Evolutionary conservation across 35 echinoderm and acorn worm species (phyloP).

Genomic region (Ptychodera flava): DNA sequence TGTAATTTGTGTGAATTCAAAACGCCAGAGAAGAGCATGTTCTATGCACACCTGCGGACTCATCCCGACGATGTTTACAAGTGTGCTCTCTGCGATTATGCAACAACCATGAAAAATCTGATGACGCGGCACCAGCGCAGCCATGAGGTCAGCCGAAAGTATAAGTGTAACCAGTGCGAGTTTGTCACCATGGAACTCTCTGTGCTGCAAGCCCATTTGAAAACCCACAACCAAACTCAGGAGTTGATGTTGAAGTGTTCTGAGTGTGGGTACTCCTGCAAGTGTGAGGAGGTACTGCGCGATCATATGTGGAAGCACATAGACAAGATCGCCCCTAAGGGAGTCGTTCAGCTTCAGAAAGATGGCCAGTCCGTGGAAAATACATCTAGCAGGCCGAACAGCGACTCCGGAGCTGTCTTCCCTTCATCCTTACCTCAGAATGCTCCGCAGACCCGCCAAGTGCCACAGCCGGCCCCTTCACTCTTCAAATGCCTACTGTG

Average conservation of each 20-base stretch:
- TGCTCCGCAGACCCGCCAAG: neutral
- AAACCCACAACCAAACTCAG: constrained; percentile 53
- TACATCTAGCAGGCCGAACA: neutral
- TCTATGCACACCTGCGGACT: neutral
- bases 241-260: constrained; percentile 86
- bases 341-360: neutral
- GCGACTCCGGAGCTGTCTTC: neutral
- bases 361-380: neutral
- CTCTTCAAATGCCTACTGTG: constrained; percentile 90
- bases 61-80: neutral
- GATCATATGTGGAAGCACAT: constrained; percentile 92
- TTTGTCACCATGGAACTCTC: constrained; percentile 40
- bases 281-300: constrained; percentile 41
- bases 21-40: constrained; percentile 46
- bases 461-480: neutral
- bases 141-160: constrained; percentile 30
- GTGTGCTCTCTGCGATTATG: neutral
- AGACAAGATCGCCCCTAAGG: neutral
- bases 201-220: constrained; percentile 60
- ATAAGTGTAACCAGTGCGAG: constrained; percentile 69
- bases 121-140: constrained; percentile 5
- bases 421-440: neutral
- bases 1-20: constrained; percentile 93
- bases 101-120: constrained; percentile 42
- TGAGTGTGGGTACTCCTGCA: constrained; percentile 75